Evolutionary conservation across 2,888 invertebrate species (phyloP).

Genomic region (Callinectes sapidus): DNA sequence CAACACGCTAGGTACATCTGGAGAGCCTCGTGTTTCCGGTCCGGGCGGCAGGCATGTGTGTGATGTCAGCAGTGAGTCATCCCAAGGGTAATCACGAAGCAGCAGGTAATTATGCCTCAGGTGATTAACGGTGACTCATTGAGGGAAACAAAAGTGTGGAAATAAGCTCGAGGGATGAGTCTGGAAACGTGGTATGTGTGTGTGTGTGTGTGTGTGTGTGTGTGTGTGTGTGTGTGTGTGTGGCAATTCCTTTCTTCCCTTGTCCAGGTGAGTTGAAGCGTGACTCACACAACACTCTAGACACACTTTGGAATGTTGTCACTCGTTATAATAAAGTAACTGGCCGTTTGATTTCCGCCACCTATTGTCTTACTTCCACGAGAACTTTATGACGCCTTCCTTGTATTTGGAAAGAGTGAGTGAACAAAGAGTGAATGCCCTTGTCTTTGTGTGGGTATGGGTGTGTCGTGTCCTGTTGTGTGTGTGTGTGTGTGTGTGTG

Average conservation of each 20-base stretch:
- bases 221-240: not conserved
- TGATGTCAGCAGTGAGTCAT: not conserved
- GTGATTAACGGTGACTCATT: constrained; percentile 25
- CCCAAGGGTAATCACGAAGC: not conserved
- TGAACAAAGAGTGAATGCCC: not conserved
- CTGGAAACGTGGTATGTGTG: not conserved
- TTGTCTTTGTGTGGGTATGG: not conserved
- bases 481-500: constrained; percentile 29
- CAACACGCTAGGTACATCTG: not conserved
- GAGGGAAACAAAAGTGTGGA: not conserved
- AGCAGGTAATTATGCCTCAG: not conserved
- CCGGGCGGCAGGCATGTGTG: not conserved
- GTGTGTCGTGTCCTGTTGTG: constrained; percentile 11
- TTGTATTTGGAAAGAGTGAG: not conserved
- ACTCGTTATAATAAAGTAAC: not conserved
- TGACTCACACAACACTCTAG: not conserved
- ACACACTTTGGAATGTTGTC: not conserved
- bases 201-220: too few relatives aligned
- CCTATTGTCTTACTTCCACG: not conserved
- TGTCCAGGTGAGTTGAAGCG: not conserved
- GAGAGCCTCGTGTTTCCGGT: not conserved
- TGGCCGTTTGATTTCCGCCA: not conserved
- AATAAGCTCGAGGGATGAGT: not conserved
- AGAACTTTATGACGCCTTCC: not conserved
- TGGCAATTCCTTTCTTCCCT: not conserved